Base-by-base conservation (phyloP, 2,888 invertebrate species). In the Torymus texanus region DNA sequence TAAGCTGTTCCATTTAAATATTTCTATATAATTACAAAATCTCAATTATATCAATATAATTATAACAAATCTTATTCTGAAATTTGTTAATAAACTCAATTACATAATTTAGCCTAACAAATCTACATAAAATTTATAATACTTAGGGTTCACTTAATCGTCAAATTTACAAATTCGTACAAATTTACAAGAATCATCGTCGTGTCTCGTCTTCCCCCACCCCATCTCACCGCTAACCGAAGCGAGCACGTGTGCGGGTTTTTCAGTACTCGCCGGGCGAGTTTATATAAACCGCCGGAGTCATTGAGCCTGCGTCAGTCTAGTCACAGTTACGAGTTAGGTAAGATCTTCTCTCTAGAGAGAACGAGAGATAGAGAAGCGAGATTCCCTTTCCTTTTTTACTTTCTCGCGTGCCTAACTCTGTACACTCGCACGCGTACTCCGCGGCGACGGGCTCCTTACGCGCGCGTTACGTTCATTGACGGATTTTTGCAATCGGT, bases 341-440 rank as follows among this genome's bases (percentile, higher is more conserved):
- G 86, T 86, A 83, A 86, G 86, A 78, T 79, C 75, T 78, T 78
- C 70, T 59, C 41, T 41, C 41, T 41, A 8, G 41, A 41, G 41
- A 41, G 41, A 8, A 8, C 5, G 41, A 41, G 41, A 41, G 29
- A 29, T 29, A 29, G 4, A 29, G 62, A 66, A 68, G 29, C 80
- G 71, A 75, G 71, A 73, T 83, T 81, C 81, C 81, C 66, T 83
- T 81, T 81, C 76, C 41, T 41, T 87, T 87, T 81, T n/a, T 83
- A 90, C 90, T 89, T 92, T 87, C 92, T 53, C 59, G 5, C 41
- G 41, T 8, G 41, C 41, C 2, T 21, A 21, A 21, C 21, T 21
- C 21, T 21, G 2, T 4, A 29, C 29, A 29, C 29, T 29, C 29
- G 29, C 29, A 3, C 2, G 29, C 41, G 41, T 21, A 21, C 21